Percentiles rank a stretch among this genome's conserved stretches.
These are phyloP conservation scores for Synaphobranchus kaupii DNA, from an alignment of 2,797 vertebrate genomes.

Conservation along the genomic window DNA sequence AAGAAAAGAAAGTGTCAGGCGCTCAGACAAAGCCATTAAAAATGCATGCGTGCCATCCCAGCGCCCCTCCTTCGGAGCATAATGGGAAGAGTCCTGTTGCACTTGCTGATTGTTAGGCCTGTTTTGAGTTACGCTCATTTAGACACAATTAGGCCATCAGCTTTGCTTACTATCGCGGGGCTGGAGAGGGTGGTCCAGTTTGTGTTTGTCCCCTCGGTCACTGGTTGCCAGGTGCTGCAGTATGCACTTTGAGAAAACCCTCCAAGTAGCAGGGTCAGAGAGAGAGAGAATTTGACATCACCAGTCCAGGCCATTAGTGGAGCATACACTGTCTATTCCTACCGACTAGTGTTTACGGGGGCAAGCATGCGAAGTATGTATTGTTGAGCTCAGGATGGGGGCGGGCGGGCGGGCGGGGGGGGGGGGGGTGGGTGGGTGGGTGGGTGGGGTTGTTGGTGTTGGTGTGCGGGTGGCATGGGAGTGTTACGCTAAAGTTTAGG, in stretches of 20 bases:
- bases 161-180: background rate
- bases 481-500: background rate
- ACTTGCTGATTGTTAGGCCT: constrained; percentile 35
- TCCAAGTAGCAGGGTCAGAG: background rate
- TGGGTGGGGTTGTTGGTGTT: background rate
- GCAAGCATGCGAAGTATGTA: constrained; percentile 12
- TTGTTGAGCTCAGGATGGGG: background rate
- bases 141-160: background rate
- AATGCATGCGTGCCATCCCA: constrained; percentile 38
- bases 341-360: background rate
- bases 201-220: background rate
- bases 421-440: background rate
- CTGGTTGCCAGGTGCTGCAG: background rate
- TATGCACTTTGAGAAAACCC: background rate
- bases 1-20: constrained; percentile 5
- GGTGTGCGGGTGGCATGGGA: no score
- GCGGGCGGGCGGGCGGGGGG: background rate
- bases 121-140: constrained; percentile 38
- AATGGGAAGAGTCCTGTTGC: constrained; percentile 41
- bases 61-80: constrained; percentile 33
- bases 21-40: constrained; percentile 43
- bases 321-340: background rate
- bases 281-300: background rate
- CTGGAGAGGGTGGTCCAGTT: background rate
- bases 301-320: background rate